These are phyloP conservation scores for Epiblema foenella DNA, from an alignment of 2,888 invertebrate genomes.

Conservation along the genomic window DNA sequence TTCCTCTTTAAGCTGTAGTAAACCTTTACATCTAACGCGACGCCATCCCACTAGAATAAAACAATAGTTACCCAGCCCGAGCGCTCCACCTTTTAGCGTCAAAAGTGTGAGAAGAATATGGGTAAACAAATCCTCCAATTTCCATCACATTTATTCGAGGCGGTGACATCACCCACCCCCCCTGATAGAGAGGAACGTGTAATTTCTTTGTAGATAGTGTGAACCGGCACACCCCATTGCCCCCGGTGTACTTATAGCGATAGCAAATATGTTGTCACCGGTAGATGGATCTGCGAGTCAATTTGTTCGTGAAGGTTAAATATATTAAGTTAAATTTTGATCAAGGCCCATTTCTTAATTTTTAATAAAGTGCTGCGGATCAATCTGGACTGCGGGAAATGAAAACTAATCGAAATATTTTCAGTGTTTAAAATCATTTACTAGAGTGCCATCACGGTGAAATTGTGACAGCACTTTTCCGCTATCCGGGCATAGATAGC, in stretches of 20 bases:
- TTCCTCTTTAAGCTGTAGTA: no score
- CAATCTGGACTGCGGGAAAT: no score
- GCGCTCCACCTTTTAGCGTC: slow-evolving; percentile 83
- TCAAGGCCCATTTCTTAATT: no score
- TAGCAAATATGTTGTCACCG: slow-evolving; percentile 71
- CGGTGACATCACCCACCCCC: slow-evolving; percentile 66
- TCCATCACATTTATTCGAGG: slow-evolving; percentile 84
- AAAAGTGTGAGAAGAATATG: slow-evolving; percentile 84
- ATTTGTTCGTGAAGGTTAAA: slow-evolving; percentile 56
- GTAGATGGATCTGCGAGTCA: slow-evolving; percentile 63
- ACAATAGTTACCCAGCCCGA: slow-evolving; percentile 60
- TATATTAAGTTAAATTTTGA: not conserved
- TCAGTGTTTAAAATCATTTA: no score
- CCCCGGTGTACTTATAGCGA: slow-evolving; percentile 63
- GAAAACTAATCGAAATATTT: no score
- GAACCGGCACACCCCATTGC: slow-evolving; percentile 76
- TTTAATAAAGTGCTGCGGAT: no score
- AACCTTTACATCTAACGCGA: no score
- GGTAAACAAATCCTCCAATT: slow-evolving; percentile 86
- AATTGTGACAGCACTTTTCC: no score
- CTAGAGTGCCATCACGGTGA: no score
- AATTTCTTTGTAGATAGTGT: slow-evolving; percentile 83
- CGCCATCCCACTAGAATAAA: slow-evolving; percentile 52
- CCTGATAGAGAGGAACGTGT: slow-evolving; percentile 70
- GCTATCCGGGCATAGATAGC: no score